Conservation (phyloP, 2,797 vertebrate genomes). For the Sylvia borin region DNA sequence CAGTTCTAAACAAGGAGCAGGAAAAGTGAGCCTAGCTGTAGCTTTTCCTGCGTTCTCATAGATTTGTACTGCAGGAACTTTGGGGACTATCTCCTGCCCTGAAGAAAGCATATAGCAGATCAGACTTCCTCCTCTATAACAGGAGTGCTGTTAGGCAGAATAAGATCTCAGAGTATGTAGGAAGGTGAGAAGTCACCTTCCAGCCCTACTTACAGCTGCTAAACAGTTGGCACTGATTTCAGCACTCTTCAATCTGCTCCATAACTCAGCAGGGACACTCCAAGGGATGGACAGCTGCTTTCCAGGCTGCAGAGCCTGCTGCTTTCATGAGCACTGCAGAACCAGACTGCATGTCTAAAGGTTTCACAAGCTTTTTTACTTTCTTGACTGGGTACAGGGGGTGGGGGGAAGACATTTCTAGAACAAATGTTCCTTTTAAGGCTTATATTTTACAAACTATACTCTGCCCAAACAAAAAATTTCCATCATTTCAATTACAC, state of each 20-base stretch:
- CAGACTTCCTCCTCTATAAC: not conserved
- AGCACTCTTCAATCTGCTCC: accelerated
- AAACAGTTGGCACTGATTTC: not conserved
- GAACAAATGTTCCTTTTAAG: not conserved
- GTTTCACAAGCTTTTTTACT: not conserved
- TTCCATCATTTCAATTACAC: not conserved
- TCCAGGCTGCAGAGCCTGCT: not conserved
- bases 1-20: not conserved
- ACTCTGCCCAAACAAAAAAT: not conserved
- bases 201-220: not conserved
- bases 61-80: not conserved
- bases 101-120: not conserved
- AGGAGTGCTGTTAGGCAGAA: not conserved
- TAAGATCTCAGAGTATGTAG: no score
- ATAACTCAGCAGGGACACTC: not conserved
- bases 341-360: not conserved
- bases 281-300: accelerated
- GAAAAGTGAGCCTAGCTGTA: not conserved
- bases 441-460: not conserved
- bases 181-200: no score
- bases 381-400: not conserved
- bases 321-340: not conserved
- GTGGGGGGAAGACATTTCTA: not conserved
- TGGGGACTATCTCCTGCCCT: not conserved
- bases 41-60: not conserved